Evolutionary conservation across 2,888 invertebrate genomes (phyloP).

Genomic region (Mesorhabditis spiculigera): DNA sequence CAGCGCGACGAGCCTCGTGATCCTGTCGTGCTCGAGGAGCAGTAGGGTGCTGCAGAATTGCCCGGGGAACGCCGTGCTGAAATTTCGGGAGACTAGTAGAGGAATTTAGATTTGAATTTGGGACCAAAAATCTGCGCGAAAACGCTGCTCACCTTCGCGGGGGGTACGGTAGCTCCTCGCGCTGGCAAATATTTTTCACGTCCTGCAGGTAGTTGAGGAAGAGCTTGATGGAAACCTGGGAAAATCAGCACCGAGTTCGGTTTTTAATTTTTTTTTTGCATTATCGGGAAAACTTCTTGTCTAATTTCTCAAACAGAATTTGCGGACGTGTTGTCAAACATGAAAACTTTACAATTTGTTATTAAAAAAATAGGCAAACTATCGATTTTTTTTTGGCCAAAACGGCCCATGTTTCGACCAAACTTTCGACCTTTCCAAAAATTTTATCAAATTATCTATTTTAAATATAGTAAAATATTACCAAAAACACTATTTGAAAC

Average conservation of each 20-base stretch:
- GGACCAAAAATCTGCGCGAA: neutral
- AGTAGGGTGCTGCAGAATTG: neutral
- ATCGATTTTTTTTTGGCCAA: too few species aligned
- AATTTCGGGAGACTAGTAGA: neutral
- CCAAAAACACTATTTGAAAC: too few species aligned
- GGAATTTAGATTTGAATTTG: neutral
- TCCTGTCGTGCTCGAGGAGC: neutral
- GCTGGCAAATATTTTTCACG: constrained; percentile 3
- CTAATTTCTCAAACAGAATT: too few species aligned
- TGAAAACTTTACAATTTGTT: too few species aligned
- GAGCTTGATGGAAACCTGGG: neutral
- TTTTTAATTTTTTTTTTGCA: too few species aligned
- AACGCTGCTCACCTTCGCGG: neutral
- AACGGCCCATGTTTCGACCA: too few species aligned
- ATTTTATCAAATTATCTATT: too few species aligned
- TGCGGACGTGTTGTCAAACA: too few species aligned
- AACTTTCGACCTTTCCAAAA: too few species aligned
- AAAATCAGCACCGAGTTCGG: neutral
- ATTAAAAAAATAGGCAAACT: too few species aligned
- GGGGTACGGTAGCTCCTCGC: neutral
- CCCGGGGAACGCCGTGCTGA: neutral
- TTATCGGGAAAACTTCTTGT: too few species aligned
- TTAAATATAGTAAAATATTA: too few species aligned
- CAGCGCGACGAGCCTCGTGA: neutral
- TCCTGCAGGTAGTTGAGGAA: neutral